Conservation (phyloP, 2,888 invertebrate genomes). For the Synergus laeviventris region DNA sequence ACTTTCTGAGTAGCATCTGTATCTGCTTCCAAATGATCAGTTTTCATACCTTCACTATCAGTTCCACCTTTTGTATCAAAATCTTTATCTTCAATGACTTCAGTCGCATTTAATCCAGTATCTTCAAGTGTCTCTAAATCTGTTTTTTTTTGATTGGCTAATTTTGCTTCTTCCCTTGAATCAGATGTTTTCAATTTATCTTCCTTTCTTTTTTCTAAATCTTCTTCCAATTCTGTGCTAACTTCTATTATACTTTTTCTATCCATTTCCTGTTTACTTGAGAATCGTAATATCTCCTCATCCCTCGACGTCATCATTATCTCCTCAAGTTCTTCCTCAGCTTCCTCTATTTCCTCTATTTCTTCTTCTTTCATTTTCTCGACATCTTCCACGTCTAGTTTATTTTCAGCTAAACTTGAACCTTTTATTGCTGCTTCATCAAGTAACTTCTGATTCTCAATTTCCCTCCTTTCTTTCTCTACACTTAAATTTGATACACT, state of each 20-base stretch:
- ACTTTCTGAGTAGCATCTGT: too few species aligned
- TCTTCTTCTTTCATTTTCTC: constrained; percentile 2
- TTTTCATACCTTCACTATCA: background rate
- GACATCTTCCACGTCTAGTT: constrained; percentile 1
- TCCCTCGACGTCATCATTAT: constrained; percentile 18
- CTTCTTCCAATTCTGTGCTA: background rate
- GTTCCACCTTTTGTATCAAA: too few species aligned
- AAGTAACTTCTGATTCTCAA: background rate
- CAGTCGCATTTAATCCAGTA: background rate
- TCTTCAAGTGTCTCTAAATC: background rate
- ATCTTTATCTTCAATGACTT: too few species aligned
- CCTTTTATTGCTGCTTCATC: background rate
- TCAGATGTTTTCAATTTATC: background rate
- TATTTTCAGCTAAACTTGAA: background rate
- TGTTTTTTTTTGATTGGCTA: background rate
- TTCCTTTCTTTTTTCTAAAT: background rate
- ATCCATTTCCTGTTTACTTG: constrained; percentile 28
- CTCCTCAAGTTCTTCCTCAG: background rate
- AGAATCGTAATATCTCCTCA: background rate
- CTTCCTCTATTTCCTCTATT: background rate
- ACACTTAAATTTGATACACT: constrained; percentile 1
- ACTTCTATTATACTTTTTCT: background rate
- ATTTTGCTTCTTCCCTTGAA: background rate
- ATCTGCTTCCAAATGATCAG: background rate
- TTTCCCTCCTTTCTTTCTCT: background rate